Evolutionary conservation across 2,797 vertebrate genomes (phyloP).

Genomic region (Macropus fuliginosus): DNA sequence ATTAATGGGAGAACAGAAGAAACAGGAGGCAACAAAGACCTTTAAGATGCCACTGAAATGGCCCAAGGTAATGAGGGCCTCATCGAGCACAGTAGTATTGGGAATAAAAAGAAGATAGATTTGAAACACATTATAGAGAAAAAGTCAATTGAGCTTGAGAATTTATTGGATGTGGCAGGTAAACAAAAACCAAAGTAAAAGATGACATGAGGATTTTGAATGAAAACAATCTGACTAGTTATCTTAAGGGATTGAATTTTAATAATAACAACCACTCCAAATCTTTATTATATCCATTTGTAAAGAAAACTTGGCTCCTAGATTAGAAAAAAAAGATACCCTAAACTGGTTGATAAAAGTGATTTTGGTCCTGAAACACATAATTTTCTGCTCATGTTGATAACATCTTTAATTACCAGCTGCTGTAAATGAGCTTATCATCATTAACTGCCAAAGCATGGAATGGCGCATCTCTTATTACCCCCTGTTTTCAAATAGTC

Average conservation of each 20-base stretch:
- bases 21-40: background rate
- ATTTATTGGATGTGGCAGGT: background rate
- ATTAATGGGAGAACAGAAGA: background rate
- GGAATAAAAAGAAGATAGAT: background rate
- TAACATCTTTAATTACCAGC: slow-evolving; percentile 82
- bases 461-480: slow-evolving; percentile 74
- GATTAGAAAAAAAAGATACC: slow-evolving; percentile 38
- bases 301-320: slow-evolving; percentile 19
- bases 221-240: background rate
- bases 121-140: background rate
- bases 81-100: background rate
- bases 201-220: background rate
- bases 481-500: slow-evolving; percentile 79
- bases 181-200: background rate
- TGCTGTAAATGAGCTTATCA: slow-evolving; percentile 81
- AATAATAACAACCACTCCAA: background rate
- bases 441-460: slow-evolving; percentile 78
- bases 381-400: slow-evolving; percentile 72
- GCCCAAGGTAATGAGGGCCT: background rate
- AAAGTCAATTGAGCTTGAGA: background rate
- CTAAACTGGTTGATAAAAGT: slow-evolving; percentile 53
- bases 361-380: slow-evolving; percentile 59
- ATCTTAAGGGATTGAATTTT: background rate
- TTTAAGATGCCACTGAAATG: background rate
- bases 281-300: background rate